phyloP scores from a whole-genome alignment of 2,113 vertebrate species.

The Ailuropoda melanoleuca region DNA sequence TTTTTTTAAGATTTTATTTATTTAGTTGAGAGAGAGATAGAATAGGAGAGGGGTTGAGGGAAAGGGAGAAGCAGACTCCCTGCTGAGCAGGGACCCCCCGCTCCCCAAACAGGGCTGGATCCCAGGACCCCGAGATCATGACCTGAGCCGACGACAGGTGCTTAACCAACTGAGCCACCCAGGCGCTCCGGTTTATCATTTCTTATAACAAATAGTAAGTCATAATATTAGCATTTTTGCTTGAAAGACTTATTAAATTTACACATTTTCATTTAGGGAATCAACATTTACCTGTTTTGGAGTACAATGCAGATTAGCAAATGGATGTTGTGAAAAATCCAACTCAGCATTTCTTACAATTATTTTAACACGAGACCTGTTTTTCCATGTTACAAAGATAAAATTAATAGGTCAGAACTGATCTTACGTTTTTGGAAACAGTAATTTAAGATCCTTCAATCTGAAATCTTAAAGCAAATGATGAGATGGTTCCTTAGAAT shows the following conservation, averaged over 20 bases:
- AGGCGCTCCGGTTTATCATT: too few relatives aligned
- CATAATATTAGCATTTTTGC: too few relatives aligned
- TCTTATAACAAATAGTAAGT: too few relatives aligned
- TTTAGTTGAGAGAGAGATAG: too few relatives aligned
- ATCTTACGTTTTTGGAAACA: neutral
- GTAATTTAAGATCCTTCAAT: neutral
- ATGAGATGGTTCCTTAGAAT: neutral
- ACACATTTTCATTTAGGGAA: too few relatives aligned
- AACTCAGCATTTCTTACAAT: neutral
- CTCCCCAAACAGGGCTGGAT: too few relatives aligned
- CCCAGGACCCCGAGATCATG: too few relatives aligned
- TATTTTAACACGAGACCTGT: neutral
- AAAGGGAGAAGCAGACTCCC: too few relatives aligned
- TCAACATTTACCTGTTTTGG: neutral
- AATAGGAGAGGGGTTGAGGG: too few relatives aligned
- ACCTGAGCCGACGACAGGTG: neutral
- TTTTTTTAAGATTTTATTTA: too few relatives aligned
- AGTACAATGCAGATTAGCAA: neutral
- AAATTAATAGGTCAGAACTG: neutral
- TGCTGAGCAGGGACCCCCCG: too few relatives aligned
- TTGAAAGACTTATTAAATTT: too few relatives aligned
- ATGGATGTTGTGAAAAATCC: neutral
- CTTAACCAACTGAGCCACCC: neutral
- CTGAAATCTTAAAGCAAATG: neutral
- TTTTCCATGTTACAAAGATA: neutral